Percentiles rank a stretch among this genome's conserved stretches.
Conservation (phyloP, 1,140 invertebrate species). For the Protaetia brevitarsis region DNA sequence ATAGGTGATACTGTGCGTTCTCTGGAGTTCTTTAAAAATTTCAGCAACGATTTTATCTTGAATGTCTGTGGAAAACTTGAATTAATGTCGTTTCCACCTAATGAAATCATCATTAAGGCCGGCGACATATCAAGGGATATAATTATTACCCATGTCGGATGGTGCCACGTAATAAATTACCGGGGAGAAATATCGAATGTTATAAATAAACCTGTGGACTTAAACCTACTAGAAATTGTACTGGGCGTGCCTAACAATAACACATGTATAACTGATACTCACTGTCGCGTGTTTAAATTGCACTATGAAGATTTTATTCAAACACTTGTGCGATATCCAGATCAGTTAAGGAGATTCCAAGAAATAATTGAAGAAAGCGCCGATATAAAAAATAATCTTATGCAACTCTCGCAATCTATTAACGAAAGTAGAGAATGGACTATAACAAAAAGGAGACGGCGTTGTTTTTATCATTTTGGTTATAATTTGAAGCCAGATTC, state of each 20-base stretch:
- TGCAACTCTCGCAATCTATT: neutral
- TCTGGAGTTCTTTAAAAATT: neutral
- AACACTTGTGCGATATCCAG: neutral
- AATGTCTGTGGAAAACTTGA: neutral
- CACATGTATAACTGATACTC: neutral
- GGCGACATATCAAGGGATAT: slow-evolving; percentile 25
- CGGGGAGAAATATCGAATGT: neutral
- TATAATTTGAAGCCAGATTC: slow-evolving; percentile 13
- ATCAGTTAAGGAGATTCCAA: neutral
- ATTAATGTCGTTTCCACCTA: slow-evolving; percentile 3
- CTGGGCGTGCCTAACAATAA: neutral
- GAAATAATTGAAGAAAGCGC: neutral
- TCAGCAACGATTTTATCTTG: neutral
- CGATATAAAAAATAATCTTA: neutral
- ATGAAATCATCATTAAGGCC: slow-evolving; percentile 11
- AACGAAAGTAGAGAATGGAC: neutral
- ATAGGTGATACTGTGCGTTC: neutral
- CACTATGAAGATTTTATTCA: neutral
- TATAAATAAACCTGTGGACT: neutral
- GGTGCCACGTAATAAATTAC: neutral
- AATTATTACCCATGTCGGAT: neutral
- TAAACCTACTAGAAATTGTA: slow-evolving; percentile 7
- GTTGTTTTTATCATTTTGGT: slow-evolving; percentile 9
- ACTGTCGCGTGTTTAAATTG: slow-evolving; percentile 3
- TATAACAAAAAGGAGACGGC: neutral